Evolutionary conservation across 2,797 vertebrate species (phyloP), one percentile per base, ranked within the genome.

Genomic region (Platalea minor): DNA sequence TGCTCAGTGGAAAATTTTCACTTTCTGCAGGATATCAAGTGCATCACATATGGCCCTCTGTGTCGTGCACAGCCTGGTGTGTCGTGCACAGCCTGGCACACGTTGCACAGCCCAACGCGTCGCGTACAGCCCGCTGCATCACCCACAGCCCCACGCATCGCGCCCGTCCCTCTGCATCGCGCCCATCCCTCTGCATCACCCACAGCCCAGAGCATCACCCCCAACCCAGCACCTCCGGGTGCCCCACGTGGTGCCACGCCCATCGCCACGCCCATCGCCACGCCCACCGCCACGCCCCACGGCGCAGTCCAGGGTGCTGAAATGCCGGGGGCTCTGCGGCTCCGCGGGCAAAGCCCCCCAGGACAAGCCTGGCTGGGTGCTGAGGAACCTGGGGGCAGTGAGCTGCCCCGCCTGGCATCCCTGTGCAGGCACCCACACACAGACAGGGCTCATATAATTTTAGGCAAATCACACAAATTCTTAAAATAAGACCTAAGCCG

Each of bases 331-430:
- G 31, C 24, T 35, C 31, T 3, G 2, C 4, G 31, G 24, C 29
- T 57, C 31, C 3, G 2, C 2, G 1, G 54, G 35, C 46, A 17
- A 41, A 41, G 41, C 41, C 39, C 13, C 10, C 13, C 1, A 2
- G 31, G n/a, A 31, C 0, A 2, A 29, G 26, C 43, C 25, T 41
- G 1, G 15, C 7, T 45, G 20, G 35, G 18, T 19, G 33, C 31
- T 13, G 45, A 51, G 39, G 48, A 37, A 17, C 12, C 4, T 2
- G 20, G 29, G 41, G 20, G 11, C 41, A 29, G 20, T 4, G 7
- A n/a, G 26, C 46, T 37, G 48, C 37, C 35, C 45, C 5, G 1
- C 25, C 26, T 9, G 26, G 41, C n/a, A 33, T 8, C 45, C 46
- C 48, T 13, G 29, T 16, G 60, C n/a, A 28, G 7, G 3, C 26